Conservation (phyloP, 2,113 vertebrate genomes). For the Protomyctophum bolini region DNA sequence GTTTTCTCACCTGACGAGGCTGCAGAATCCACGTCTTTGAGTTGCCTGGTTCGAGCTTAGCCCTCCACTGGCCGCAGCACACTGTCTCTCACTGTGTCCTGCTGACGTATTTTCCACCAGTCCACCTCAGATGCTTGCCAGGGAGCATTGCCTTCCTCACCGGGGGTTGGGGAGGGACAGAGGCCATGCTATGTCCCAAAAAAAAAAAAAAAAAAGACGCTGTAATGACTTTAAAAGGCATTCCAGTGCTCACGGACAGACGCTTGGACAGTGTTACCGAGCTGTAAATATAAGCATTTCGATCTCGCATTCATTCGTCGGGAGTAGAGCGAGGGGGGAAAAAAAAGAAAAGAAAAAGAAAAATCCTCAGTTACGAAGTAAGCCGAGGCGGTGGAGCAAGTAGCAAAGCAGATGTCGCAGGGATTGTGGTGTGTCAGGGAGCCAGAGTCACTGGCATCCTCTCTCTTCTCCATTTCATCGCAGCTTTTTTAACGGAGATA, state of each 20-base stretch:
- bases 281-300: slow-evolving; percentile 77
- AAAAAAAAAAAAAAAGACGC: slow-evolving; percentile 26
- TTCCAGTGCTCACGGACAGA: slow-evolving; percentile 61
- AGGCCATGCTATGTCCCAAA: slow-evolving; percentile 43
- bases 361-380: slow-evolving; percentile 75
- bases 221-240: slow-evolving; percentile 71
- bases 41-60: slow-evolving; percentile 46
- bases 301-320: slow-evolving; percentile 61
- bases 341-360: slow-evolving; percentile 27
- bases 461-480: slow-evolving; percentile 57
- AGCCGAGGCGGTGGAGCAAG: slow-evolving; percentile 65
- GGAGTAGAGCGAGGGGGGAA: neutral
- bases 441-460: slow-evolving; percentile 62
- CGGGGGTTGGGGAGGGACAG: slow-evolving; percentile 37
- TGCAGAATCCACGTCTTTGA: slow-evolving; percentile 36
- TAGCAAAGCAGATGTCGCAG: slow-evolving; percentile 78
- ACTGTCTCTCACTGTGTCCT: slow-evolving; percentile 30
- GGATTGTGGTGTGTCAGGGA: slow-evolving; percentile 60
- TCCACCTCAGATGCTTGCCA: slow-evolving; percentile 49
- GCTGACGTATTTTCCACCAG: slow-evolving; percentile 47
- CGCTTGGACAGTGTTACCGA: slow-evolving; percentile 60
- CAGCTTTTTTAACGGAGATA: slow-evolving; percentile 43
- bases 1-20: slow-evolving; percentile 15
- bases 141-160: slow-evolving; percentile 45
- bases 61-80: slow-evolving; percentile 42